phyloP scores from a whole-genome alignment of 2,797 vertebrate genomes.

The Muscicapa striata region DNA sequence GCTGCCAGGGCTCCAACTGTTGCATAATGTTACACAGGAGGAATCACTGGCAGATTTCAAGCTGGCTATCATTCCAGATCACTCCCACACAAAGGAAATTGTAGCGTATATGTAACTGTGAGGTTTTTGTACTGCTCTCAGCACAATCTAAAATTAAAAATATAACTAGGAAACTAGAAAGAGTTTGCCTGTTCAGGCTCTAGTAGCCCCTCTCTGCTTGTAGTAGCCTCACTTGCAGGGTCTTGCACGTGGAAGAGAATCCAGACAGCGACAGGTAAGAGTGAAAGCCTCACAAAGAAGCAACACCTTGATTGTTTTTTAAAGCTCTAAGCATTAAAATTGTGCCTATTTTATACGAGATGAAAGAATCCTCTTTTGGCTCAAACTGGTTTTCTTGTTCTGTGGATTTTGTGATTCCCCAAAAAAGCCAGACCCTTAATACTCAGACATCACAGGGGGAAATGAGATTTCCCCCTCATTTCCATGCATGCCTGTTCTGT shows the following conservation, averaged over 20 bases:
- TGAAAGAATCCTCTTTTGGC: conserved; percentile 53
- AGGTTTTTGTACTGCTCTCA: conserved; percentile 39
- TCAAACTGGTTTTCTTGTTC: conserved; percentile 8
- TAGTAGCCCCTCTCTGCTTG: neutral
- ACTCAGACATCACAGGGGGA: conserved; percentile 35
- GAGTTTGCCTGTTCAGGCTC: neutral
- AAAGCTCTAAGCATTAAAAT: neutral
- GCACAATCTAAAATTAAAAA: conserved; percentile 36
- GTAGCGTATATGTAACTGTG: conserved; percentile 25
- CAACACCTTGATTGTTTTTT: neutral
- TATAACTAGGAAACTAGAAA: neutral
- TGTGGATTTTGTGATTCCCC: neutral
- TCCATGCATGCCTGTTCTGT: conserved; percentile 41
- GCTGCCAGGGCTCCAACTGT: conserved; percentile 48
- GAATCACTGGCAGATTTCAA: conserved; percentile 49
- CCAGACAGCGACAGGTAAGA: conserved; percentile 49
- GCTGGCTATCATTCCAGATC: conserved; percentile 59
- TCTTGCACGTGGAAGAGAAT: neutral
- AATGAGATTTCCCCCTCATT: conserved; percentile 33
- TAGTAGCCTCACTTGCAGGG: neutral
- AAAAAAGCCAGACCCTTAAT: neutral
- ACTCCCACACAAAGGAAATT: conserved; percentile 63
- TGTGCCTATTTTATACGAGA: neutral
- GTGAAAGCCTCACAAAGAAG: neutral
- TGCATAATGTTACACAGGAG: conserved; percentile 56